Base-by-base conservation (phyloP, 2,797 vertebrate species). In the Hydrophis major region DNA sequence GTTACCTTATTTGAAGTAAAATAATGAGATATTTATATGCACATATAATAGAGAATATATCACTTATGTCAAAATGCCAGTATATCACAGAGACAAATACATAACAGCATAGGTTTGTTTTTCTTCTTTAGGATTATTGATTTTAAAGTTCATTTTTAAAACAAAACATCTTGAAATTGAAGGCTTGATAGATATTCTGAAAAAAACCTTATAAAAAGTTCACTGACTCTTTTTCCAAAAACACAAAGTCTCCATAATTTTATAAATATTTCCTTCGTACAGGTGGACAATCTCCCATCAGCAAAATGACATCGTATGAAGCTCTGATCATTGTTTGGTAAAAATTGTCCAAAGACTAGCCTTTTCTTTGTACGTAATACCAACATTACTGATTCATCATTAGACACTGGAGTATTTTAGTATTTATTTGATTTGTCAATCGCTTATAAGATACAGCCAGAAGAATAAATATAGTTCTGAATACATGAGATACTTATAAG, bases 281-380 rank as follows among this genome's bases (percentile, higher is more conserved):
- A 53, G 25, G 27, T 60, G 28, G 6, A 59, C 10, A 57, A 74
- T 22, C 5, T 18, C 12, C 12, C 28, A 55, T 32, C 32, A 50
- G 60, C 12, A 56, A 86, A 11, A 7, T 20, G 27, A 92, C 3
- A 5, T 32, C 63, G 42, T 63, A 56, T 56, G 28, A 90, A 78
- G 2, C 14, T 12, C 18, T 69, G 32, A 20, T 92, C 18, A 32
- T 69, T 42, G 20, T 60, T 91, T 59, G 95, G 91, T 94, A 90
- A 95, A 92, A 22, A 92, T 95, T 94, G 91, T 56, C 2, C 89
- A 61, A 94, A n/a, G 0, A 14, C 55, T 92, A 63, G 11, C 53
- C 93, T 69, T 92, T 47, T 83, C 74, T 92, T 69, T 60, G 53
- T 59, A 87, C 93, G 28, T 89, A 95, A 90, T 63, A 55, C 59